A percentile compares a stretch with the other conserved stretches of the same genome.
Conservation (phyloP, 2,113 vertebrate species). For the Dromas ardeola region DNA sequence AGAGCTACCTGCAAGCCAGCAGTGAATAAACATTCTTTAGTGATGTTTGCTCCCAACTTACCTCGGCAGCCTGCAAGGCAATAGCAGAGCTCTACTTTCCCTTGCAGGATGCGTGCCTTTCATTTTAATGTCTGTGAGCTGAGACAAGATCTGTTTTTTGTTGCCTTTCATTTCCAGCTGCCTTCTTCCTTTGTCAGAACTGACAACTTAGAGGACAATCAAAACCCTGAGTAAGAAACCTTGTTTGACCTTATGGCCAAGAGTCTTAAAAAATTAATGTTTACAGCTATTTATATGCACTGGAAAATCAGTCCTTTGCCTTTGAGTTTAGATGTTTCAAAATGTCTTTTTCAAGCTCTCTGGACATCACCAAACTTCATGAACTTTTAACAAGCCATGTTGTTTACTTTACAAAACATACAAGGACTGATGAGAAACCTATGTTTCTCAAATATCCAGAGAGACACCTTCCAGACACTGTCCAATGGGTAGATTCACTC, state of each 20-base stretch:
- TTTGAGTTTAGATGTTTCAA: not conserved
- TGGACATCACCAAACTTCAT: not conserved
- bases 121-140: conserved; percentile 1
- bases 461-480: not conserved
- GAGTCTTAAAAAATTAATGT: conserved; percentile 3
- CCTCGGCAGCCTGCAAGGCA: not conserved
- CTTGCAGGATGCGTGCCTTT: not conserved
- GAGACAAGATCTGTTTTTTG: not conserved
- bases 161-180: not conserved
- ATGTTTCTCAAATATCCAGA: not conserved
- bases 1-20: not conserved
- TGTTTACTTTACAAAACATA: not conserved
- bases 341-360: not conserved
- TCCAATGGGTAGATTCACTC: not conserved
- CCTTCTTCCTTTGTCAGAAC: not conserved
- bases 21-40: conserved; percentile 38
- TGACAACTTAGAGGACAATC: not conserved
- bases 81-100: not conserved
- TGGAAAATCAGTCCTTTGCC: not conserved
- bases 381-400: not conserved
- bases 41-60: conserved; percentile 14
- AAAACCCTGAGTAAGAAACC: not conserved
- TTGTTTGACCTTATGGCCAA: not conserved
- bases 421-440: not conserved
- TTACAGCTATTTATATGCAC: not conserved